These are phyloP conservation scores for Bibio marci DNA, from an alignment of 2,888 invertebrate genomes.

Conservation along the genomic window DNA sequence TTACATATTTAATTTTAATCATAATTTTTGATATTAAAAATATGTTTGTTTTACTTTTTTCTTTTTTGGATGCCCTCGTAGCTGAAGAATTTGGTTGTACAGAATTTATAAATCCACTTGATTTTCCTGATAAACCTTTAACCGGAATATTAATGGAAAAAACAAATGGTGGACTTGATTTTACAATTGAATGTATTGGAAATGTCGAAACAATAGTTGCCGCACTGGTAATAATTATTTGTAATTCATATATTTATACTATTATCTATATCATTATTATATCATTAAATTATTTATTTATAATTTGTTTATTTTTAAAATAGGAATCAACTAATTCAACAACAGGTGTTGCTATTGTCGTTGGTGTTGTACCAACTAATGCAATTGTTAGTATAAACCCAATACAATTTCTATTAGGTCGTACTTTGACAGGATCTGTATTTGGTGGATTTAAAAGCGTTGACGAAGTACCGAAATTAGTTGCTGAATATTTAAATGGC, in stretches of 20 bases:
- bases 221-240: constrained; percentile 23
- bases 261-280: too few relatives aligned
- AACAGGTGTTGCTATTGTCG: constrained; percentile 86
- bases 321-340: constrained; percentile 87
- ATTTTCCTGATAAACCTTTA: constrained; percentile 47
- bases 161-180: constrained; percentile 86
- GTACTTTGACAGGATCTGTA: constrained; percentile 81
- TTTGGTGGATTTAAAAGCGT: constrained; percentile 87
- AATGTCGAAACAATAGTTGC: constrained; percentile 60
- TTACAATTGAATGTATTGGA: constrained; percentile 91
- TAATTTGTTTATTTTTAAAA: background rate
- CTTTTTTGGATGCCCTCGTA: constrained; percentile 54
- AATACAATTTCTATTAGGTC: constrained; percentile 87
- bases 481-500: constrained; percentile 58
- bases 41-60: too few relatives aligned
- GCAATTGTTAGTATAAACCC: constrained; percentile 87
- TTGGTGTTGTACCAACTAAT: constrained; percentile 84
- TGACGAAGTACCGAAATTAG: constrained; percentile 73
- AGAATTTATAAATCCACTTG: constrained; percentile 78
- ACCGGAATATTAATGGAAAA: constrained; percentile 66
- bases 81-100: constrained; percentile 70
- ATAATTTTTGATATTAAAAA: too few relatives aligned
- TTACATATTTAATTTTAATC: too few relatives aligned
- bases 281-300: too few relatives aligned
- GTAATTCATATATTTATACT: background rate